Base-by-base conservation (phyloP, 2,888 invertebrate species). In the Coenonympha glycerion region DNA sequence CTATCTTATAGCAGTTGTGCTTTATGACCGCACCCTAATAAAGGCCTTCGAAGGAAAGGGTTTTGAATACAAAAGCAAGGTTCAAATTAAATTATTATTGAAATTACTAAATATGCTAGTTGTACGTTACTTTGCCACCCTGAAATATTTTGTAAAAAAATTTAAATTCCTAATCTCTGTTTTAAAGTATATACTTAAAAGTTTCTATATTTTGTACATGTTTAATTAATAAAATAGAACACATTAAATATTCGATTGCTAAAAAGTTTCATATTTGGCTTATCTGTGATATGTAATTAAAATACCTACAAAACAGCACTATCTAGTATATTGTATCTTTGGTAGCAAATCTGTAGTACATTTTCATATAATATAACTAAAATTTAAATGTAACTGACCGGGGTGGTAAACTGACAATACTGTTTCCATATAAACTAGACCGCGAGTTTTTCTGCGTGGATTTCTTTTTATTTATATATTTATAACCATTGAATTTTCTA, bases 231-330 rank as follows among this genome's bases (percentile, higher is more conserved):
- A 9, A 39, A 24, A n/a, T 39, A 15, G 22, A 9, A 24, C 68
- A 61, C 59, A 62, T 62, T 64, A 64, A 58, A 64, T 64, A 66
- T 68, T 71, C 65, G 65, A 74, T 76, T 71, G 70, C 71, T 71
- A 65, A 62, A 55, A 56, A 44, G 60, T 59, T 57, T 69, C 76
- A 72, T 73, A 77, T 80, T n/a, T 78, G 79, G 82, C 84, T 83
- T 83, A 81, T 79, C 83, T 84, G 84, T 83, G 84, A 84, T 84
- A 59, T 57, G 52, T 58, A 47, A 48, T 52, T 56, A 55, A 58
- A 51, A 47, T 55, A 55, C 44, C 50, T 50, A 47, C 48, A 52
- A 49, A 58, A 31, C 37, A 24, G 33, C 45, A 49, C 45, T 46
- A 49, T 40, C 31, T 49, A 42, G 22, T 13, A 33, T 41, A 36